These are phyloP conservation scores for Sphaerodactylus townsendi DNA, from an alignment of 2,113 vertebrate species.

Conservation along the genomic window DNA sequence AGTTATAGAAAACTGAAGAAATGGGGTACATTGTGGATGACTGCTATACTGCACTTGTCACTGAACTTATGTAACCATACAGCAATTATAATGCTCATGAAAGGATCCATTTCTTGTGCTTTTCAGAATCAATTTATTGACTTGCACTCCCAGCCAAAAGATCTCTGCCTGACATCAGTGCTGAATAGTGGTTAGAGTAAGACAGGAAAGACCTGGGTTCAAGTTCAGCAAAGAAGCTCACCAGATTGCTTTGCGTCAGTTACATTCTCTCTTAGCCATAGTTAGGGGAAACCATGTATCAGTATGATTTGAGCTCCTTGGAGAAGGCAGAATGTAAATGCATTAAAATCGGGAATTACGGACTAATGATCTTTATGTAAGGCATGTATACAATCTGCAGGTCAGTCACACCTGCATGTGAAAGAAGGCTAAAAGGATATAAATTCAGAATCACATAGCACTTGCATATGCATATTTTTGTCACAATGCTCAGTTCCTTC, in stretches of 20 bases:
- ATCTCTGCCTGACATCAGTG: background rate
- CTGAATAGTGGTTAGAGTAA: too few relatives aligned
- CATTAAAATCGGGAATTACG: too few relatives aligned
- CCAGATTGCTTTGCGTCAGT: too few relatives aligned
- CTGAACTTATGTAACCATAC: background rate
- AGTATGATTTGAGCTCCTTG: too few relatives aligned
- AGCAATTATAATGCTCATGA: background rate
- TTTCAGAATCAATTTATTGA: background rate
- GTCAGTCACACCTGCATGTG: background rate
- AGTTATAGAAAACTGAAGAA: background rate
- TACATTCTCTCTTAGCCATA: too few relatives aligned
- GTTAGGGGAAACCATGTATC: too few relatives aligned
- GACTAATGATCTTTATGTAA: background rate
- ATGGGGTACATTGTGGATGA: background rate
- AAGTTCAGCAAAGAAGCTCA: too few relatives aligned
- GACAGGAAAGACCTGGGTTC: too few relatives aligned
- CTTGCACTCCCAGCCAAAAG: background rate
- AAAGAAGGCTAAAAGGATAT: background rate
- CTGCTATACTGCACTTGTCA: background rate
- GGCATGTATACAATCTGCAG: background rate
- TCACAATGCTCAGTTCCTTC: too few relatives aligned
- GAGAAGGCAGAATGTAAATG: too few relatives aligned
- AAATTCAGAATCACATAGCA: background rate
- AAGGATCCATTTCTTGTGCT: too few relatives aligned
- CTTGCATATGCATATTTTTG: too few relatives aligned